Base-by-base conservation (phyloP, 1,140 invertebrate genomes). In the Berghia stephanieae region DNA sequence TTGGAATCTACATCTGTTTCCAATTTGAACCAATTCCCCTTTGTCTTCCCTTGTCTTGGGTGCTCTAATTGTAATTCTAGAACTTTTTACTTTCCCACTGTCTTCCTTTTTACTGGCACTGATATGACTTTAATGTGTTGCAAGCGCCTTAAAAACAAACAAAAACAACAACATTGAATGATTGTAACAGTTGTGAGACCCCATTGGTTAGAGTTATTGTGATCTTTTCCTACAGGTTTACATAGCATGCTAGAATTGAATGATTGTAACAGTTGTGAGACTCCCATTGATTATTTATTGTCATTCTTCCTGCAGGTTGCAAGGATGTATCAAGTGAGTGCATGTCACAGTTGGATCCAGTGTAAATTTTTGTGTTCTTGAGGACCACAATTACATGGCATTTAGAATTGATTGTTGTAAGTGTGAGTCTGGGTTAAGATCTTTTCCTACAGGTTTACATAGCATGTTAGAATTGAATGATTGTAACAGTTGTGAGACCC, bases 361-460 rank as follows among this genome's bases (percentile, higher is more conserved):
- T 55, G 86, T 91, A 34, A 89, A 84, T 75, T 68, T 99, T 98
- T 0, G 86, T 98, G 5, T 90, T 99, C 2, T 98, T 98, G 36
- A 98, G 98, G 60, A 93, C 95, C 0, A 93, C 97, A 95, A 82
- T 92, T 99, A 80, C 94, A 96, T 86, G 98, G 98, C 2, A 92
- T 99, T 49, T 98, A 99, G 97, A 98, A 90, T 95, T 98, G 89
- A 93, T 97, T 78, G 94, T 93, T 52, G 88, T 98, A 75, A 94
- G 95, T 89, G 94, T 94, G 89, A 86, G 88, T 75, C 21, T n/a
- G n/a, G n/a, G 55, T 3, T 69, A n/a, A n/a, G n/a, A n/a, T 71
- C 21, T 77, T 44, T 82, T 84, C n/a, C n/a, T n/a, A n/a, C 93
- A 94, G 81, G 96, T 99, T 49, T n/a, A n/a, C n/a, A n/a, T n/a